Evolutionary conservation across 2,113 vertebrate species (phyloP).

Genomic region (Thermophis baileyi): DNA sequence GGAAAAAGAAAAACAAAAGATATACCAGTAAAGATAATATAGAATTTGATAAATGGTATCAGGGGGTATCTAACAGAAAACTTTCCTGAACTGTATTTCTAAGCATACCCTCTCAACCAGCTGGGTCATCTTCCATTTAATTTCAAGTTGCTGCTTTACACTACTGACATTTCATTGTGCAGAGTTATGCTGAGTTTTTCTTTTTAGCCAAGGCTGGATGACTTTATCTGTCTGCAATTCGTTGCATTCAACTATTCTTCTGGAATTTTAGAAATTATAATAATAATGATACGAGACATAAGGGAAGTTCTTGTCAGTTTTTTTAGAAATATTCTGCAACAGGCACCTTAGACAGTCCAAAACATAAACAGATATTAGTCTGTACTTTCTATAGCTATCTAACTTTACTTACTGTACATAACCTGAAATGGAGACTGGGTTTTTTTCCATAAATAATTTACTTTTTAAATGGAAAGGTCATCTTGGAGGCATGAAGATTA

Average conservation of each 20-base stretch:
- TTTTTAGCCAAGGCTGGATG: background rate
- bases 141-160: background rate
- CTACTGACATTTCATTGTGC: background rate
- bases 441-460: background rate
- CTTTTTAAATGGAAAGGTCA: background rate
- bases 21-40: background rate
- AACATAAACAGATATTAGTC: background rate
- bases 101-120: background rate
- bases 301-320: background rate
- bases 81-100: background rate
- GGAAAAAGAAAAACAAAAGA: background rate
- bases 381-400: background rate
- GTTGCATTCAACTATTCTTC: background rate
- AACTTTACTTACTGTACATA: background rate
- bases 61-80: background rate
- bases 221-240: background rate
- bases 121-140: background rate
- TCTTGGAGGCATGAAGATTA: background rate
- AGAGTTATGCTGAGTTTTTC: background rate
- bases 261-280: background rate
- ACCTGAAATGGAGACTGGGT: background rate
- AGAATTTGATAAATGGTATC: background rate
- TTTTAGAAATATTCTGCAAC: background rate
- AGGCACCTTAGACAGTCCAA: background rate
- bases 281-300: background rate